Base-by-base conservation (phyloP, 2,888 invertebrate species). In the Ormia ochracea region DNA sequence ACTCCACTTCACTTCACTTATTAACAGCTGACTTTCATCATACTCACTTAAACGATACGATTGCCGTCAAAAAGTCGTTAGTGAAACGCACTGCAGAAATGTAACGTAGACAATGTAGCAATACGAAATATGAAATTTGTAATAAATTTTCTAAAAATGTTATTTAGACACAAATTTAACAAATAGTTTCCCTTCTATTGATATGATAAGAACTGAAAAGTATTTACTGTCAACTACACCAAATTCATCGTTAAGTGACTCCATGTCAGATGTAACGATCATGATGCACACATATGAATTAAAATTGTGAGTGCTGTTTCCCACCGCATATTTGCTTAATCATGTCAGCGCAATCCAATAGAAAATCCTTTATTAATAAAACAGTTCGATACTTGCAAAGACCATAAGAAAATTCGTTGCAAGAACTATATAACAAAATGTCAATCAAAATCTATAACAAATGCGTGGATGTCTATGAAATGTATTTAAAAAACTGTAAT, bases 391-490 rank as follows among this genome's bases (percentile, higher is more conserved):
- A 43, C 31, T 23, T 48, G 5, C 33, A 50, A 19, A n/a, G 58
- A 69, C 33, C 45, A 33, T 56, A 45, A 28, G 56, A 17, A 69
- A 69, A 45, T 41, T 36, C 3, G 23, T 65, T 38, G 21, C 2
- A 48, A 9, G n/a, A 41, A 31, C 41, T 1, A 31, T 9, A 23
- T 56, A 17, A 23, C 19, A 50, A 50, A 26, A 38, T 50, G 36
- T 50, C 50, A 65, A 65, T 65, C 65, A 50, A 38, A 50, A 65
- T 50, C 10, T 65, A 38, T 50, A 50, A 26, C 65, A 65, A 65
- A 65, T 50, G 65, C 36, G 65, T 65, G 65, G 65, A 63, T 61
- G 63, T 33, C n/a, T n/a, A n/a, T n/a, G n/a, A n/a, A n/a, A n/a
- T n/a, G n/a, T n/a, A n/a, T n/a, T n/a, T n/a, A n/a, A n/a, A n/a